Evolutionary conservation across 2,888 invertebrate genomes (phyloP).

Genomic region (Eucriotettix oculatus): DNA sequence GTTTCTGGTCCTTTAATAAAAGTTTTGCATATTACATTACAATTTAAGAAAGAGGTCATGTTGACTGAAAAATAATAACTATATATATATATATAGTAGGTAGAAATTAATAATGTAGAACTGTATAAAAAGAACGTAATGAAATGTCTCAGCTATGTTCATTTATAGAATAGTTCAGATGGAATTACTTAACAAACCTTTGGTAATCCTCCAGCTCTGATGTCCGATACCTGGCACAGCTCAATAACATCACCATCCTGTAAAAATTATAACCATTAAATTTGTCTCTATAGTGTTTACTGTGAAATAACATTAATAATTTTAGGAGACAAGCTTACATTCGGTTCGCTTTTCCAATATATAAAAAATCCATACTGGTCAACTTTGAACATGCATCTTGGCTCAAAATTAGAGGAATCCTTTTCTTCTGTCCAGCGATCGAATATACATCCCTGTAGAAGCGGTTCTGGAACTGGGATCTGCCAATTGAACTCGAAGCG

Average conservation of each 20-base stretch:
- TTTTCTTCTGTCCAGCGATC: conserved; percentile 98
- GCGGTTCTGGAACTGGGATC: conserved; percentile 76
- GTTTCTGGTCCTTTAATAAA: conserved; percentile 54
- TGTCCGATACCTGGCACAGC: conserved; percentile 94
- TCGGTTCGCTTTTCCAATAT: conserved; percentile 93
- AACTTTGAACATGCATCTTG: conserved; percentile 79
- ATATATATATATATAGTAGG: too few relatives aligned
- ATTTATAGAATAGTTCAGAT: too few relatives aligned
- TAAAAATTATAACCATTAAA: conserved; percentile 21
- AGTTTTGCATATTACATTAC: not conserved
- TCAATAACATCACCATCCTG: conserved; percentile 98
- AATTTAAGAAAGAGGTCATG: too few relatives aligned
- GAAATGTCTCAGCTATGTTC: too few relatives aligned
- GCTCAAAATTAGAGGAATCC: conserved; percentile 77
- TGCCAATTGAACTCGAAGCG: conserved; percentile 99
- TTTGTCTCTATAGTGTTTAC: not conserved
- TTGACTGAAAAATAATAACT: too few relatives aligned
- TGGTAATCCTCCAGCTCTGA: conserved; percentile 81
- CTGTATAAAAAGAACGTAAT: too few relatives aligned
- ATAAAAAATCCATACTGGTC: conserved; percentile 97
- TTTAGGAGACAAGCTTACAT: conserved; percentile 37
- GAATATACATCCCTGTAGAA: conserved; percentile 72
- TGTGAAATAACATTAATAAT: not conserved
- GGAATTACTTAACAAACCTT: conserved; percentile 41
- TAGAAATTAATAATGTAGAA: too few relatives aligned